Evolutionary conservation across 1,140 invertebrate species (phyloP).

Genomic region (Danaus plexippus): DNA sequence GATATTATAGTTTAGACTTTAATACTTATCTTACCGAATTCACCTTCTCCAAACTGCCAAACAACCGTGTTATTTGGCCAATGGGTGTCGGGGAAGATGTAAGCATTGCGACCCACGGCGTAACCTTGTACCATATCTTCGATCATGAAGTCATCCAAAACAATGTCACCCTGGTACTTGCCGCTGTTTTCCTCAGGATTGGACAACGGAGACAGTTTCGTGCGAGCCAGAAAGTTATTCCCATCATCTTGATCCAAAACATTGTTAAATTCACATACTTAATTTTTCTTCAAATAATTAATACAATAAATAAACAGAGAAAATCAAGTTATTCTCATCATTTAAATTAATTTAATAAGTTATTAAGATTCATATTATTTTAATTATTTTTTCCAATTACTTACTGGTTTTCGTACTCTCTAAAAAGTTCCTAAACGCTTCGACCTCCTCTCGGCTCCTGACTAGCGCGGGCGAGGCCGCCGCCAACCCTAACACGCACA

Average conservation of each 20-base stretch:
- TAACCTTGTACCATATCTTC: slow-evolving; percentile 43
- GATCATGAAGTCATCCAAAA: slow-evolving; percentile 55
- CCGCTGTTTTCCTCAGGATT: slow-evolving; percentile 60
- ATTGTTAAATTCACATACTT: too few relatives aligned
- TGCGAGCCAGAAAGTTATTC: slow-evolving; percentile 23
- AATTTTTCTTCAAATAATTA: too few relatives aligned
- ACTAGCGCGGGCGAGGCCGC: slow-evolving; percentile 32
- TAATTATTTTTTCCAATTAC: slow-evolving; percentile 13
- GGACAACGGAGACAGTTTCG: slow-evolving; percentile 18
- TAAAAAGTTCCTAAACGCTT: slow-evolving; percentile 42
- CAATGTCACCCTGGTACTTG: slow-evolving; percentile 69
- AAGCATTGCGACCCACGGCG: slow-evolving; percentile 44
- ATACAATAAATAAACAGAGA: too few relatives aligned
- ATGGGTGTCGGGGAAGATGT: slow-evolving; percentile 40
- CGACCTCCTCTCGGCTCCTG: slow-evolving; percentile 39
- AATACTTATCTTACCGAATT: slow-evolving; percentile 37
- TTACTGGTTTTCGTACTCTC: slow-evolving; percentile 43
- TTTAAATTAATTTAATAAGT: too few relatives aligned
- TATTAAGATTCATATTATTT: neutral
- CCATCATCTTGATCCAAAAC: slow-evolving; percentile 27
- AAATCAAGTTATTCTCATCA: too few relatives aligned
- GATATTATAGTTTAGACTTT: too few relatives aligned
- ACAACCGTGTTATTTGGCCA: slow-evolving; percentile 54
- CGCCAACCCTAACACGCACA: slow-evolving; percentile 30
- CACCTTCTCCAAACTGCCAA: slow-evolving; percentile 44